Base-by-base conservation (phyloP, 2,888 invertebrate genomes). In the Calameuta pallipes region DNA sequence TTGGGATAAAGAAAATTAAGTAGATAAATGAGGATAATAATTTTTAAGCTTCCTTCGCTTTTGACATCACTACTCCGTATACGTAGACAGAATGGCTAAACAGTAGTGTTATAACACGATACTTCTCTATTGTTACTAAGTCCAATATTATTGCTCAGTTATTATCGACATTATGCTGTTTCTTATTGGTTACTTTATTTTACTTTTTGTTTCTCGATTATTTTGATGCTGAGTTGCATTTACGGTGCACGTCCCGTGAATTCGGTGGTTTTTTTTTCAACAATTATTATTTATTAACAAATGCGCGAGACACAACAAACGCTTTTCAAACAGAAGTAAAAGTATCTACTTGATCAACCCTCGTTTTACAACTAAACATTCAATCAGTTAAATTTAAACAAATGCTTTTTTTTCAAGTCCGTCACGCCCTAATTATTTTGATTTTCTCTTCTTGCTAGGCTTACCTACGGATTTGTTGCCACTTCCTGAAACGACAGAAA, bases 381-480 rank as follows among this genome's bases (percentile, higher is more conserved):
- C 23, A 23, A 56, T 23, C 56, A 56, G 2, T 56, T 9, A 56
- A 23, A 56, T 23, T 56, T 56, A 56, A 56, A 56, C 9, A 23
- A 23, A 56, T 23, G 9, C 6, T 56, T 56, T 56, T 56, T 23
- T 13, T 56, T 23, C 9, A 56, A 56, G 56, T 56, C 41, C 23
- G 9, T 56, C 56, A 23, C 56, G 23, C 23, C 56, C 68, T 73
- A 41, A 81, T 85, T 83, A 85, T 81, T 87, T 85, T 80, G 81
- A 84, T 82, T 89, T 87, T 82, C 83, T 87, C 87, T 84, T 87
- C 85, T 85, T 85, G 82, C 77, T 82, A 80, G 82, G 81, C 82
- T 85, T 87, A 83, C 82, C 83, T 83, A 81, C 79, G 80, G 83
- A 81, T 82, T 83, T 83, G 83, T 83, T 81, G 79, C 81, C 79